Conservation (phyloP, 2,797 vertebrate species). For the Octomys mimax region DNA sequence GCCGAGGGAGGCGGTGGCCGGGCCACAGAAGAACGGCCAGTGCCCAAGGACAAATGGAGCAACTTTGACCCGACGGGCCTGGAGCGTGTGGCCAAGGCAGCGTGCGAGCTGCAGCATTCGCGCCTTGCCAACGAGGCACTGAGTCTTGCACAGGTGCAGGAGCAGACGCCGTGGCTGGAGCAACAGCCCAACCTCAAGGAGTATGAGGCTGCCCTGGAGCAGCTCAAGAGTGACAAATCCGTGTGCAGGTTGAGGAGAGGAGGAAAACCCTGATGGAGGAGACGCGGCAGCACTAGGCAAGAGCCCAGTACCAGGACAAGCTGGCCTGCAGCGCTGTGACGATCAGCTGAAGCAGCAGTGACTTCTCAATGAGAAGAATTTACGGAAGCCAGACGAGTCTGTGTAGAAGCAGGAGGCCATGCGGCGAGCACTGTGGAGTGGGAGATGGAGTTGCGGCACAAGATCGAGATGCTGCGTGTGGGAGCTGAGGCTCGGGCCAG, state of each 20-base stretch:
- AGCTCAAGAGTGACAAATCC: conserved; percentile 97
- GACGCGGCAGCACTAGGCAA: conserved; percentile 96
- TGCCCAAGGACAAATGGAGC: conserved; percentile 99
- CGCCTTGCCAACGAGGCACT: conserved; percentile 97
- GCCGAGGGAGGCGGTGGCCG: conserved; percentile 87
- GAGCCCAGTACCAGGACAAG: conserved; percentile 95
- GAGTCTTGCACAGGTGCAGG: conserved; percentile 94
- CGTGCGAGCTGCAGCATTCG: conserved; percentile 96
- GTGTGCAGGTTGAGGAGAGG: conserved; percentile 94
- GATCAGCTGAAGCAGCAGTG: conserved; percentile 98
- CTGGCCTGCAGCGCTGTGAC: conserved; percentile 97
- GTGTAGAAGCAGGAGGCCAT: conserved; percentile 98
- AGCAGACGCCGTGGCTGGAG: conserved; percentile 95
- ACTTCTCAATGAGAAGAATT: conserved; percentile 95
- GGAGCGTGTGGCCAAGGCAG: conserved; percentile 96
- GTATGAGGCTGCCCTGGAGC: conserved; percentile 96
- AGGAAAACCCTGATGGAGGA: conserved; percentile 96
- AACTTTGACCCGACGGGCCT: conserved; percentile 99
- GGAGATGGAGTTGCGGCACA: conserved; percentile 97
- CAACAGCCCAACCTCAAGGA: conserved; percentile 97
- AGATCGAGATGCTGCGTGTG: conserved; percentile 95
- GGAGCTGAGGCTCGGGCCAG: conserved; percentile 94
- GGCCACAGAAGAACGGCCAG: conserved; percentile 86
- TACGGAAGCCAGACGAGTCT: conserved; percentile 97
- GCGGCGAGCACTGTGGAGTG: conserved; percentile 95